A percentile compares a stretch with the other conserved stretches of the same genome.
These are phyloP conservation scores for Pantherophis alleghaniensis DNA, from an alignment of 2,797 vertebrate genomes.

Conservation along the genomic window DNA sequence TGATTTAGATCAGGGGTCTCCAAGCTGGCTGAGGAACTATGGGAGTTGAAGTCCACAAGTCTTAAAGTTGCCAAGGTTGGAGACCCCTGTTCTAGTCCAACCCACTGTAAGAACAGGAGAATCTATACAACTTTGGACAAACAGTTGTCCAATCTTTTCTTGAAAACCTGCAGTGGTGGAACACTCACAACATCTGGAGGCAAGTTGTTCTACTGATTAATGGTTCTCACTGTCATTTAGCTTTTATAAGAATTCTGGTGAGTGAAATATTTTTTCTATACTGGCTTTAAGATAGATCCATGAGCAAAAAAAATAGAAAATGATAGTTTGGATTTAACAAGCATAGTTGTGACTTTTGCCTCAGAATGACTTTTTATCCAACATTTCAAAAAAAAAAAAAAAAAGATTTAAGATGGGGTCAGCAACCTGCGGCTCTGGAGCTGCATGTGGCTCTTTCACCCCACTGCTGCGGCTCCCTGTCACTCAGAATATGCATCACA, in stretches of 20 bases:
- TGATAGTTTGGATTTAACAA: neutral
- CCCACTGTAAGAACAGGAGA: rapidly evolving
- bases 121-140: neutral
- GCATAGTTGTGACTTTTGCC: neutral
- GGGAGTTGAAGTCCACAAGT: too few species aligned
- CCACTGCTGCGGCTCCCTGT: too few species aligned
- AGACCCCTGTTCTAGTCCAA: neutral
- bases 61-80: too few species aligned
- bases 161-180: neutral
- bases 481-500: too few species aligned
- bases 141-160: neutral
- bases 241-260: neutral
- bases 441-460: too few species aligned
- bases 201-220: neutral
- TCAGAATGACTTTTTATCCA: neutral
- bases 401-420: too few species aligned
- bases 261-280: neutral
- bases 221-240: neutral
- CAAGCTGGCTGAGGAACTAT: too few species aligned
- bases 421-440: too few species aligned
- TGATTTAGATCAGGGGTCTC: too few species aligned
- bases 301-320: neutral
- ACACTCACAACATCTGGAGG: neutral
- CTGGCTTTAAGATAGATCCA: neutral
- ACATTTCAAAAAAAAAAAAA: neutral